Conservation (phyloP, 2,888 invertebrate species). For the Parnassius mnemosyne region DNA sequence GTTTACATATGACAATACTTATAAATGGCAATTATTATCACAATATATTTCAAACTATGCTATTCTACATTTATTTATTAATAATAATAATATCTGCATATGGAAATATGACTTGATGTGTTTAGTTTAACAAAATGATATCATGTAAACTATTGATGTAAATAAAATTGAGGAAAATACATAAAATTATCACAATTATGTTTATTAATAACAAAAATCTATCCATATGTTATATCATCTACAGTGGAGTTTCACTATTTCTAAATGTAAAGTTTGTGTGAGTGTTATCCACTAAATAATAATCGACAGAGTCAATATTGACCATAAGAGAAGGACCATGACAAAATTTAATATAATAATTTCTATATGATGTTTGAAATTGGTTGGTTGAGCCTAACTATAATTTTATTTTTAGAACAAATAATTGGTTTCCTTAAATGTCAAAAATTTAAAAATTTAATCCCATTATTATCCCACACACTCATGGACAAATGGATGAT, state of each 20-base stretch:
- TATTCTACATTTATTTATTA: neutral
- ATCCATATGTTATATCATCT: neutral
- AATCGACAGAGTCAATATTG: too few species aligned
- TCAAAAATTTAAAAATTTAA: too few species aligned
- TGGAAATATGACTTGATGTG: neutral
- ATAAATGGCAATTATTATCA: slow-evolving; percentile 70
- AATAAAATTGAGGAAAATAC: slow-evolving; percentile 26
- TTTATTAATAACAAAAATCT: slow-evolving; percentile 33
- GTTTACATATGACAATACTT: slow-evolving; percentile 55
- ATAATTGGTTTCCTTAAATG: too few species aligned
- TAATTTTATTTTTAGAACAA: too few species aligned
- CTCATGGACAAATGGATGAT: too few species aligned
- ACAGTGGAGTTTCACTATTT: slow-evolving; percentile 24
- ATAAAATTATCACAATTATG: slow-evolving; percentile 36
- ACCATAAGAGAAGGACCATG: too few species aligned
- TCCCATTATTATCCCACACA: too few species aligned
- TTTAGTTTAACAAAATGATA: slow-evolving; percentile 4
- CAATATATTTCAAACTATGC: slow-evolving; percentile 39
- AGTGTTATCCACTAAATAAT: too few species aligned
- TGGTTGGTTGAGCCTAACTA: too few species aligned
- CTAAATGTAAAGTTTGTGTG: too few species aligned
- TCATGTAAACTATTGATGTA: slow-evolving; percentile 7
- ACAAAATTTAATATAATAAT: too few species aligned
- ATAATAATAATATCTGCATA: neutral
- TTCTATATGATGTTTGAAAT: too few species aligned